phyloP scores from a whole-genome alignment of 1,140 invertebrate genomes.

The Amphibalanus amphitrite region DNA sequence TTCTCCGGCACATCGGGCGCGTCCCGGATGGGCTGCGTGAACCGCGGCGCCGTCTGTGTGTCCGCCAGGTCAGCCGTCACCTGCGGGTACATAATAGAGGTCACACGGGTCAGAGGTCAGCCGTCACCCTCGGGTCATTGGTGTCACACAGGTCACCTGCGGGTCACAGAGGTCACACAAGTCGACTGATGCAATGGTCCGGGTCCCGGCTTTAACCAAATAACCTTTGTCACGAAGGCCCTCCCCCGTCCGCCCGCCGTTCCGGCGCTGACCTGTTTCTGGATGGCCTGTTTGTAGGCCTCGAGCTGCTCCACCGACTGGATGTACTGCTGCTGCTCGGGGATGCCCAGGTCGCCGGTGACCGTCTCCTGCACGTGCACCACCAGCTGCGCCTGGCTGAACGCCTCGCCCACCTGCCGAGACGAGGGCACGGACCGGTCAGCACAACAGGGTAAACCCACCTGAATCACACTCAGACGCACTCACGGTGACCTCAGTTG shows the following conservation, averaged over 20 bases:
- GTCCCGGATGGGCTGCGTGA: conserved; percentile 74
- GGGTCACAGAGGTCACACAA: no score
- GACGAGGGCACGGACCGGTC: neutral
- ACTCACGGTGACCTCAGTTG: no score
- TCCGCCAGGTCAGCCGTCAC: neutral
- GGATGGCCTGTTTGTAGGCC: conserved; percentile 38
- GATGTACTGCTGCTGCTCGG: conserved; percentile 82
- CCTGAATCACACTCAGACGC: no score
- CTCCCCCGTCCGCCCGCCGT: no score
- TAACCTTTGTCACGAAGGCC: no score
- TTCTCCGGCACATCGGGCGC: conserved; percentile 40
- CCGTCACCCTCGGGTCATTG: no score
- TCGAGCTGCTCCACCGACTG: conserved; percentile 84
- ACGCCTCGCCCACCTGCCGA: conserved; percentile 28
- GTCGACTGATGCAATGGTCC: no score
- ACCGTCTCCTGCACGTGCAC: conserved; percentile 28
- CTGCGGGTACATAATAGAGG: neutral
- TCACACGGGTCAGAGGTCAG: no score
- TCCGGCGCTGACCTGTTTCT: conserved; percentile 5
- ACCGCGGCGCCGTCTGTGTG: conserved; percentile 25
- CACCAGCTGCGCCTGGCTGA: conserved; percentile 19
- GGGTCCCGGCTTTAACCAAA: no score
- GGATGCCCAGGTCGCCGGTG: conserved; percentile 67
- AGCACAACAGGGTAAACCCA: no score
- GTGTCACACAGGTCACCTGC: no score